Conservation (phyloP, 37 sponge, comb jelly and placozoan species). For the Theonella swinhoei region DNA sequence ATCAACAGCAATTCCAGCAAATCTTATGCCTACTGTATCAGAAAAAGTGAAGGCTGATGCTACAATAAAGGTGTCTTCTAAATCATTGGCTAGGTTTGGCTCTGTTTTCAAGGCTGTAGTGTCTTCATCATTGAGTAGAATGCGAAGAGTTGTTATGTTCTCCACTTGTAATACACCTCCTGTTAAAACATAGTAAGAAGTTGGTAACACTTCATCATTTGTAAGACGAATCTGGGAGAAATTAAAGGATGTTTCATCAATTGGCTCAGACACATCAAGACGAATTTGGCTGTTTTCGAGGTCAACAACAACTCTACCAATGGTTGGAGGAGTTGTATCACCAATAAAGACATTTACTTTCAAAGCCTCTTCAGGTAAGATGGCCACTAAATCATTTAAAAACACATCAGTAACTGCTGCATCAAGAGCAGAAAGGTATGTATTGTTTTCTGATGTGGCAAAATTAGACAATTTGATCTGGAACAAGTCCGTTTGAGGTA, state of each 20-base stretch:
- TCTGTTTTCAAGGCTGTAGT: conserved; percentile 51
- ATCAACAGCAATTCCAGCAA: conserved; percentile 58
- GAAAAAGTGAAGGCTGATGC: conserved; percentile 53
- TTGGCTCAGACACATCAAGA: conserved; percentile 75
- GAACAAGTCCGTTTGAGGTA: conserved; percentile 46
- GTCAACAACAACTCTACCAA: conserved; percentile 64
- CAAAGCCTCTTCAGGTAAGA: conserved; percentile 44
- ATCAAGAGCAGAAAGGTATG: conserved; percentile 37
- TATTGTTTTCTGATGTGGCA: conserved; percentile 49
- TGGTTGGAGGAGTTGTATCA: conserved; percentile 59
- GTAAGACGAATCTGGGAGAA: conserved; percentile 58
- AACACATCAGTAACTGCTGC: conserved; percentile 68
- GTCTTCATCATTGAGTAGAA: conserved; percentile 66
- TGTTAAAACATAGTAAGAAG: conserved; percentile 65
- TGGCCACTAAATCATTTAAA: conserved; percentile 51
- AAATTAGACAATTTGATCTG: conserved; percentile 50
- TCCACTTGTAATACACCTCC: conserved; percentile 51
- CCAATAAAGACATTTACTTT: conserved; percentile 46
- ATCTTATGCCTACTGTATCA: conserved; percentile 63
- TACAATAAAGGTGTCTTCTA: conserved; percentile 57
- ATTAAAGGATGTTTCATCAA: conserved; percentile 52
- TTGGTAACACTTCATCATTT: conserved; percentile 39
- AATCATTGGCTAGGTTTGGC: conserved; percentile 46
- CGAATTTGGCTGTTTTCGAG: conserved; percentile 45
- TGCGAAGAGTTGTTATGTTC: background rate